Base-by-base conservation (phyloP, 2,888 invertebrate species). In the Thereva unica region DNA sequence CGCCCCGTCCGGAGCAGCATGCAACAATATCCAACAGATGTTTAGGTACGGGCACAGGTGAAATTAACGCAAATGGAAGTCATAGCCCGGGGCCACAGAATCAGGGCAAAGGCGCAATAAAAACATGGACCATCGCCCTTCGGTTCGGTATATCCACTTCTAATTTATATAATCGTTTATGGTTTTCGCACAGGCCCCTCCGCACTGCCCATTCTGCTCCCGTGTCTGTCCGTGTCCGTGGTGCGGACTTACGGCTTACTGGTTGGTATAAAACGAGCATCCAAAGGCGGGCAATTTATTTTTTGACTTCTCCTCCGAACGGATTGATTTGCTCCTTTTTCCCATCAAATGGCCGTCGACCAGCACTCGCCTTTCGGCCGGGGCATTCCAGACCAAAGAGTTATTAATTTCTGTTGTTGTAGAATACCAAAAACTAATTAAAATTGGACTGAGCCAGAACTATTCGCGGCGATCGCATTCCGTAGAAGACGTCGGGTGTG, bases 371-470 rank as follows among this genome's bases (percentile, higher is more conserved):
- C 50, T 38, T 49, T 61, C 55, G 23, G 12, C 3, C 49, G 7
- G 35, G 40, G 9, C n/a, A 45, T 12, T 44, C 53, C 9, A 12
- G 53, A 42, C 34, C 41, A 47, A 54, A 40, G 54, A 69, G 69
- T 69, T 69, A 69, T 69, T 69, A 69, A 69, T 69, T 69, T 69
- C 67, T 67, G 54, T 45, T 56, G 61, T 63, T 69, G 67, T 37
- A 65, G 69, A 67, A 69, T 69, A 67, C 69, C 69, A 66, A 69
- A 69, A 69, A 65, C 69, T 69, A 69, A 69, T 69, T 69, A 69
- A 69, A 69, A 69, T 63, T 67, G 63, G 61, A 67, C 64, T 67
- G 64, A 57, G 42, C 41, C 49, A 38, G 52, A 64, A 67, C 67
- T 69, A 69, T 69, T 69, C 47, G 47, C 54, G 61, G 64, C 67